A percentile compares a stretch with the other conserved stretches of the same genome.
phyloP scores from a whole-genome alignment of 2,113 vertebrate genomes.

The Eudorcas thomsonii region DNA sequence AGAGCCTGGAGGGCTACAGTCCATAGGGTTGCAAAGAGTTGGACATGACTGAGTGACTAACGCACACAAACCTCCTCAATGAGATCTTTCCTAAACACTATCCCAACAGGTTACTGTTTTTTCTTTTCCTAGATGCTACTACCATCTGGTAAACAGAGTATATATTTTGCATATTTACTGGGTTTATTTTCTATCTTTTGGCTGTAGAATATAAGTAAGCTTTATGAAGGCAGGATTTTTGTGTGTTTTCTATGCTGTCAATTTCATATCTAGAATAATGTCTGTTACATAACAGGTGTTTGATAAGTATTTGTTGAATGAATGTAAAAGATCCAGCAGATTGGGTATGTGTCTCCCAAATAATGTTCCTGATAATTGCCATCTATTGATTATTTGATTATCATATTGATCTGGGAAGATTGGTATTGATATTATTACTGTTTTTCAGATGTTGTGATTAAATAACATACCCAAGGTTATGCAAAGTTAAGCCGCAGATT shows the following conservation, averaged over 20 bases:
- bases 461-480: neutral
- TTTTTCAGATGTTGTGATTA: slow-evolving; percentile 23
- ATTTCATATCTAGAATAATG: neutral
- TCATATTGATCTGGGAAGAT: neutral
- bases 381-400: neutral
- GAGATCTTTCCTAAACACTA: neutral
- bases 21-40: neutral
- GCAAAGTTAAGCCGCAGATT: slow-evolving; percentile 2
- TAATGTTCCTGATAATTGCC: neutral
- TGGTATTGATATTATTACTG: neutral
- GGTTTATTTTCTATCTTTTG: neutral
- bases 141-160: neutral
- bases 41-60: neutral
- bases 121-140: neutral
- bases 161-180: neutral
- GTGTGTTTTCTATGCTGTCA: neutral
- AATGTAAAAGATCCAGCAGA: neutral
- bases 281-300: neutral
- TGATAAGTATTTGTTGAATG: slow-evolving; percentile 1
- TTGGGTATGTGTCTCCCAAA: neutral
- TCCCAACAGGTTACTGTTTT: neutral
- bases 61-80: neutral
- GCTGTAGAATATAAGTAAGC: neutral
- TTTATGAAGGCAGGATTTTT: neutral
- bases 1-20: neutral